Evolutionary conservation across 2,797 vertebrate species (phyloP), one percentile per base, ranked within the genome.

Genomic region (Furcifer pardalis): DNA sequence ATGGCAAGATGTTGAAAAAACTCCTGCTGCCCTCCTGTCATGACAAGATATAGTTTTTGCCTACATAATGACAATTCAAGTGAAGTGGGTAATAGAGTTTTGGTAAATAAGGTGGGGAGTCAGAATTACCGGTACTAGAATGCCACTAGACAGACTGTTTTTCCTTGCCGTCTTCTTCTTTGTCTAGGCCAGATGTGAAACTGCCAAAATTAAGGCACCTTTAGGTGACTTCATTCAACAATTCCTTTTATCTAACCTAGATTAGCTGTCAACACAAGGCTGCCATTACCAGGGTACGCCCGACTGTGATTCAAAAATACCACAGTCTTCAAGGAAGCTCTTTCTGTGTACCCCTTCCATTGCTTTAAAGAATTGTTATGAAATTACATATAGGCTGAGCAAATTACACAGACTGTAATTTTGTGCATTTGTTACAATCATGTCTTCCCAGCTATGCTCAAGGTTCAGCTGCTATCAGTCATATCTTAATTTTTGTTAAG

Each of bases 111-210:
- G 0, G 17, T 5, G 56, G 59, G 1, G 81, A n/a, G 1, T 56
- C n/a, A 69, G 30, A 84, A 86, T 63, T 84, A n/a, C n/a, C n/a
- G n/a, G n/a, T n/a, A 80, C 65, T 9, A 83, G 7, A 7, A 86
- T 30, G 49, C 2, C 65, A 78, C 17, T 40, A 81, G 71, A 37
- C 1, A 81, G 62, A 27, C 4, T 71, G 23, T 49, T 74, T 85
- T 75, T 44, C 83, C 30, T 25, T 15, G 27, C 30, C 15, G 60
- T 44, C n/a, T n/a, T n/a, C n/a, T n/a, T n/a, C n/a, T n/a, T n/a
- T n/a, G n/a, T n/a, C n/a, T n/a, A n/a, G n/a, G n/a, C n/a, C n/a
- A n/a, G n/a, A n/a, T n/a, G n/a, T n/a, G n/a, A n/a, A n/a, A n/a
- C n/a, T n/a, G n/a, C n/a, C n/a, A n/a, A n/a, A n/a, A n/a, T n/a